These are phyloP conservation scores for Rhyacophila brunnea DNA, from an alignment of 1,140 invertebrate species.

Conservation along the genomic window DNA sequence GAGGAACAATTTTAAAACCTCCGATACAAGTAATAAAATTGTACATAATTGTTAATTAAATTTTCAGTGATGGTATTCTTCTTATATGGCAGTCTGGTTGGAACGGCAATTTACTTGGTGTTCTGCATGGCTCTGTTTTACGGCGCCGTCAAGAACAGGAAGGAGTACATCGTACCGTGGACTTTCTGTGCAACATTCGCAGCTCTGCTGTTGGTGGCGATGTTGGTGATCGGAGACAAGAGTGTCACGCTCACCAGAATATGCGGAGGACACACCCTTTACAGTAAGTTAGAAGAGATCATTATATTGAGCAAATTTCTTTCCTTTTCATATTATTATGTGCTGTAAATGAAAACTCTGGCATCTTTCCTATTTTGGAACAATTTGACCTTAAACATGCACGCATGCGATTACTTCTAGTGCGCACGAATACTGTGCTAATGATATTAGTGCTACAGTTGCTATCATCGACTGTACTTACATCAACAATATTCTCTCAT, in stretches of 20 bases:
- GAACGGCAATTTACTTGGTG: slow-evolving; percentile 29
- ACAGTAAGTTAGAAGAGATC: slow-evolving; percentile 23
- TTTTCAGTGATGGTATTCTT: slow-evolving; percentile 34
- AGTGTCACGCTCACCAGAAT: slow-evolving; percentile 19
- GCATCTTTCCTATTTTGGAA: too few relatives aligned
- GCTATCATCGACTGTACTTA: too few relatives aligned
- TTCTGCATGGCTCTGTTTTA: slow-evolving; percentile 33
- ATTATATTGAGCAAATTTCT: too few relatives aligned
- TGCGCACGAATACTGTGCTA: too few relatives aligned
- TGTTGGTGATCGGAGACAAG: slow-evolving; percentile 24
- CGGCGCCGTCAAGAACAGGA: slow-evolving; percentile 32
- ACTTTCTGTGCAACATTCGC: slow-evolving; percentile 23
- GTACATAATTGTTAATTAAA: not conserved
- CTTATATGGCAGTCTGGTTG: slow-evolving; percentile 28
- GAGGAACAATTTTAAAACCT: too few relatives aligned
- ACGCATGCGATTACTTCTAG: too few relatives aligned
- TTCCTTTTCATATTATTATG: too few relatives aligned
- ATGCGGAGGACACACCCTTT: slow-evolving; percentile 25
- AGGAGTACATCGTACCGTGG: slow-evolving; percentile 33
- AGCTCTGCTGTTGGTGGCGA: slow-evolving; percentile 13
- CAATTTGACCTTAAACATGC: too few relatives aligned
- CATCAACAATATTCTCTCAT: too few relatives aligned
- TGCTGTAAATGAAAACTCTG: too few relatives aligned
- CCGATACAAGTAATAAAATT: too few relatives aligned
- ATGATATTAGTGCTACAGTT: too few relatives aligned